Evolutionary conservation across 1,140 invertebrate species (phyloP), one percentile per base, ranked within the genome.

Genomic region (Phymorhynchus buccinoides): DNA sequence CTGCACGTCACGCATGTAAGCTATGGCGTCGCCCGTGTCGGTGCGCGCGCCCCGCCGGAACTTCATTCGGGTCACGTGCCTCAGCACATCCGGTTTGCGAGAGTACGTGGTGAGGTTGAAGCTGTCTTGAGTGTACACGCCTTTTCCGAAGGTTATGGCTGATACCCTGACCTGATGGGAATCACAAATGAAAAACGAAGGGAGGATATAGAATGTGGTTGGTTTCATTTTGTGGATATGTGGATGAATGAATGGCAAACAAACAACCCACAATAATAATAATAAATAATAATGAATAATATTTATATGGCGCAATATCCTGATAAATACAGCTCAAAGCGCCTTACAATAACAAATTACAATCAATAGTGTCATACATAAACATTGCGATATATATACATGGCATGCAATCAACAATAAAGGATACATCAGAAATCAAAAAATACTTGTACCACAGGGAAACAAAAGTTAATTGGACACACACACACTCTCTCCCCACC

Each of bases 61-160:
- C 16, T 52, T 52, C 52, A 88, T 79, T 3, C 78, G 42, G 30
- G 44, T 68, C 35, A 88, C 81, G 30, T 84, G 84, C 0, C 48
- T 66, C 16, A 82, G 39, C 39, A 87, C 62, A 27, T 81, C 75
- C 32, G 84, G 14, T 32, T 85, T 84, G 48, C 62, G 82, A 7
- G 68, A 71, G 85, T 86, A 83, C 22, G 82, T 79, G 68, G 52
- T 83, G 32, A 88, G 80, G 78, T 88, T 68, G 66, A 88, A 88
- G 42, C 48, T 78, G 48, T 81, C 56, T 27, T 86, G 22, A 14
- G 14, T 6, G 73, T 86, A 86, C 66, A 86, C 81, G 1, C 80
- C 85, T 27, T 44, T 30, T 16, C 85, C 85, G 52, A 83, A 86
- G 3, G 80, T 86, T 16, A 86, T 78, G 1, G 78, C 62, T 0